Evolutionary conservation across 1,140 invertebrate genomes (phyloP).

Genomic region (Anthonomus grandis): DNA sequence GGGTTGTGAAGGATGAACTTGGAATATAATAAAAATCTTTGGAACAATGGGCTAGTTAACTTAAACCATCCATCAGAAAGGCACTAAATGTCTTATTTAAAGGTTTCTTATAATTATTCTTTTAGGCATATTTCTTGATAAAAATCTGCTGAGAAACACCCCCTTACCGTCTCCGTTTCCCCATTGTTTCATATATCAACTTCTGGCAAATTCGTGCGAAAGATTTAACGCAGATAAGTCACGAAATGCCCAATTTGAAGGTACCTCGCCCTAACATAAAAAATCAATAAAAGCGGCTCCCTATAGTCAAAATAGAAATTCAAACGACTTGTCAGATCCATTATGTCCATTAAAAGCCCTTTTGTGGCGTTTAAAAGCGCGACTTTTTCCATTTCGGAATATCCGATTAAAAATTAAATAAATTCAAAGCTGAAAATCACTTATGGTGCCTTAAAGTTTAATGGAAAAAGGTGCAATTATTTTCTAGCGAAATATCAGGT

Average conservation of each 20-base stretch:
- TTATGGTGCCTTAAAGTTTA: too few species aligned
- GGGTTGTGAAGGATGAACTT: neutral
- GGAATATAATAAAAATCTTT: neutral
- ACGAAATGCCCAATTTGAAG: constrained; percentile 14
- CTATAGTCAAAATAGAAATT: constrained; percentile 26
- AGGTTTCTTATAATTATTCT: too few species aligned
- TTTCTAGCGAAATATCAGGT: neutral
- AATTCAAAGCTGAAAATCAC: too few species aligned
- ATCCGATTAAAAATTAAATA: constrained; percentile 18
- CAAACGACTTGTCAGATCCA: constrained; percentile 22
- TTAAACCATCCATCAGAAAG: neutral
- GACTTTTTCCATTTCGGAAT: constrained; percentile 17
- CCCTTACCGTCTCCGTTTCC: too few species aligned
- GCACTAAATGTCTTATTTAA: too few species aligned
- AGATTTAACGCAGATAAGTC: constrained; percentile 27
- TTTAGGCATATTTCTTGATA: too few species aligned
- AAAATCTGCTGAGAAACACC: too few species aligned
- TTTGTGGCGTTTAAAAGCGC: constrained; percentile 21
- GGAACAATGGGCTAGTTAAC: neutral
- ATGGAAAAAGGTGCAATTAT: too few species aligned
- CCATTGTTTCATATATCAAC: too few species aligned
- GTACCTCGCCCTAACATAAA: constrained; percentile 11
- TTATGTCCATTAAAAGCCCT: constrained; percentile 27
- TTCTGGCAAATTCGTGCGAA: too few species aligned
- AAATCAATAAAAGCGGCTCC: constrained; percentile 19